These are phyloP conservation scores for Drosophila willistoni DNA, from an alignment of 1,140 invertebrate genomes.

Conservation along the genomic window DNA sequence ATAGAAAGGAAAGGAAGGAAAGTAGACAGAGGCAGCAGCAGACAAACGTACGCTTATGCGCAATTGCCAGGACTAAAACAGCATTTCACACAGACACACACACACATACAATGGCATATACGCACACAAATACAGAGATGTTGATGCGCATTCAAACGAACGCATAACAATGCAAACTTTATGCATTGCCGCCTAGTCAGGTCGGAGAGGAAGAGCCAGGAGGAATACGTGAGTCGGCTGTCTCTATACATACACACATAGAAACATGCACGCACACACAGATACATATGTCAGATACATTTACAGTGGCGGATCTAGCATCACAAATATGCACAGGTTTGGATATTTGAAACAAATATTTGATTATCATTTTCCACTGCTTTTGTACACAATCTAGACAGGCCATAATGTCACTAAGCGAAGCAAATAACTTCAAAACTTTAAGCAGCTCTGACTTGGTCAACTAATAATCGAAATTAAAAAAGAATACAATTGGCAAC, in stretches of 20 bases:
- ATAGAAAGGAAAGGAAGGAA: background rate
- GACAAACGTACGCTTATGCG: conserved; percentile 43
- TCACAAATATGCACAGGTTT: background rate
- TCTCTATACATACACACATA: conserved; percentile 3
- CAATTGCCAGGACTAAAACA: conserved; percentile 56
- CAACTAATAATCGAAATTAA: too few relatives aligned
- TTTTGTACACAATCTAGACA: background rate
- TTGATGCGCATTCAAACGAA: conserved; percentile 52
- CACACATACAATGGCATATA: conserved; percentile 13
- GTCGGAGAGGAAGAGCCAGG: background rate
- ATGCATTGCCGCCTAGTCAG: conserved; percentile 43
- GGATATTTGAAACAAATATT: conserved; percentile 4
- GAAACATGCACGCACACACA: conserved; percentile 2
- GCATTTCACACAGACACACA: conserved; percentile 25
- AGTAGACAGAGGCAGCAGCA: conserved; percentile 5
- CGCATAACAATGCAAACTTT: conserved; percentile 81
- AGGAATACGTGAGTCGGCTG: conserved; percentile 28
- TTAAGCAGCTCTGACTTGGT: too few relatives aligned
- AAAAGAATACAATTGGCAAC: too few relatives aligned
- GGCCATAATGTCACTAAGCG: too few relatives aligned
- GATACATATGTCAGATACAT: conserved; percentile 29
- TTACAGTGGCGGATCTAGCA: background rate
- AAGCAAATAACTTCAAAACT: background rate
- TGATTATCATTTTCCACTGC: background rate
- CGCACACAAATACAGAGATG: conserved; percentile 19